Base-by-base conservation (phyloP, 2,888 invertebrate genomes). In the Tenthredo livida region DNA sequence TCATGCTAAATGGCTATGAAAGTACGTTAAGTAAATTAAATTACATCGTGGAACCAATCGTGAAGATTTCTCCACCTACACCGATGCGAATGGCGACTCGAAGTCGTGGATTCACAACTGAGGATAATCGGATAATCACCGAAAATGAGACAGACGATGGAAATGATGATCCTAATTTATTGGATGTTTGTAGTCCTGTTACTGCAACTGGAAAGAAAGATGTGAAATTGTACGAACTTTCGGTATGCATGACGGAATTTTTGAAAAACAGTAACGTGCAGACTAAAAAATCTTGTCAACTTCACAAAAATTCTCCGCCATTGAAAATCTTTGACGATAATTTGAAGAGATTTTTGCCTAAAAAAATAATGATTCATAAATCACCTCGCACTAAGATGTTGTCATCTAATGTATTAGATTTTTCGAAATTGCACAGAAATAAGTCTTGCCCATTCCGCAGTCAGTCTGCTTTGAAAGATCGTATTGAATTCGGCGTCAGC, bases 311-410 rank as follows among this genome's bases (percentile, higher is more conserved):
- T 40, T 85, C 85, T 15, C 72, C 83, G 0, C 65, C 85, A 2
- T 50, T 84, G 1, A 85, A 85, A 85, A 87, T 89, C 54, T 88
- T 88, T 54, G 87, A 88, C 70, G 87, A 88, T 21, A 85, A 88
- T 70, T 87, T 88, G 33, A 85, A 86, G 21, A 85, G 86, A 50
- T 87, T 86, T 78, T 84, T 89, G 37, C 87, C 87, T n/a, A 67
- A 85, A 72, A 84, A 47, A 73, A 15, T 40, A 7, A 5, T 80
- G 3, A 21, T 9, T 12, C 7, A 6, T 15, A 80, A 80, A 80
- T 61, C 7, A 25, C n/a, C 40, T 12, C 12, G 40, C 15, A 1
- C 61, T 40, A 40, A 50, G 40, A 50, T 21, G 4, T 40, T 61
- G n/a, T 6, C 58, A 25, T 40, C 80, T 2, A 25, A 40, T 58